Conservation (phyloP, 2,888 invertebrate species). For the Caenorhabditis sulstoni region DNA sequence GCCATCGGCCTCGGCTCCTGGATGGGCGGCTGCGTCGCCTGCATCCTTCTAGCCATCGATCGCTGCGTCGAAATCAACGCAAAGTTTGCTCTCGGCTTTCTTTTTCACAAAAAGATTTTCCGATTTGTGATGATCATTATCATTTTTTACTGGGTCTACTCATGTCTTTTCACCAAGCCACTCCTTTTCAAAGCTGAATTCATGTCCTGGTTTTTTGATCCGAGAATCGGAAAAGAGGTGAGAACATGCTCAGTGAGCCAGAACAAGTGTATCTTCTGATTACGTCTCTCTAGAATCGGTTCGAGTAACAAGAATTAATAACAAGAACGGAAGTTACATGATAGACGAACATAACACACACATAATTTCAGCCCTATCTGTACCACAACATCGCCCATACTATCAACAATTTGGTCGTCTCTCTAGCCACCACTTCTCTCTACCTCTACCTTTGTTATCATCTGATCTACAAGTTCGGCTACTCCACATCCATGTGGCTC, state of each 20-base stretch:
- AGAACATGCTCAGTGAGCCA: no score
- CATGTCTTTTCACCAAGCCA: conserved; percentile 25
- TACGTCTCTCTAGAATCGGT: no score
- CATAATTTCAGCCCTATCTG: conserved; percentile 8
- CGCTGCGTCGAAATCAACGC: conserved; percentile 33
- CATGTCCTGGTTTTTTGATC: conserved; percentile 33
- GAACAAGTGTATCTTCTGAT: no score
- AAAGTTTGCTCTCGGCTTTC: not conserved
- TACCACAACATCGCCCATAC: conserved; percentile 50
- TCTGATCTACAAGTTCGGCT: conserved; percentile 26
- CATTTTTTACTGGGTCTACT: conserved; percentile 15
- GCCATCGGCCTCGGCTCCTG: conserved; percentile 20
- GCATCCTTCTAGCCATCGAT: conserved; percentile 36
- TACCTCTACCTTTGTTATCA: conserved; percentile 47
- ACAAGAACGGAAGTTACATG: no score
- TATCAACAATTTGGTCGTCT: conserved; percentile 58
- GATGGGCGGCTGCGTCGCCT: conserved; percentile 31
- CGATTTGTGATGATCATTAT: conserved; percentile 6
- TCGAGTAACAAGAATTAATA: no score
- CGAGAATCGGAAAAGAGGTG: conserved; percentile 33
- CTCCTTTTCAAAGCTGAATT: conserved; percentile 24
- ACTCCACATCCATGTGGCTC: conserved; percentile 22
- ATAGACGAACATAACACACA: no score
- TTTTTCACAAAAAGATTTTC: conserved; percentile 1
- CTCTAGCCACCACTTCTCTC: conserved; percentile 49